A percentile compares a stretch with the other conserved stretches of the same genome.
Conservation (phyloP, 2,888 invertebrate genomes). For the Lasioglossum calceatum region DNA sequence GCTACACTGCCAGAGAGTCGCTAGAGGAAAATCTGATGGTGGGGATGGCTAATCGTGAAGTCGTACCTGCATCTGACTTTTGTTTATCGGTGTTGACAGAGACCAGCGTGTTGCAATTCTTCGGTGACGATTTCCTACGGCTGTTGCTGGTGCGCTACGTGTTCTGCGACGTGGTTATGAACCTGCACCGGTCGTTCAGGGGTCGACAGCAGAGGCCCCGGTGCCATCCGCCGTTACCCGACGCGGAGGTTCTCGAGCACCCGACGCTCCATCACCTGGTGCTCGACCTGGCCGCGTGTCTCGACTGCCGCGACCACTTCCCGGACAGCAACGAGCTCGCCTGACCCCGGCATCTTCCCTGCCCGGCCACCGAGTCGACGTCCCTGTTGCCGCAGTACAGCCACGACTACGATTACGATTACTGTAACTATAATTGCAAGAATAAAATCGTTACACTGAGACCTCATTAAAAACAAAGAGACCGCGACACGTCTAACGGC, state of each 20-base stretch:
- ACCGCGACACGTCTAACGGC: constrained; percentile 42
- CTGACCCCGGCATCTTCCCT: constrained; percentile 87
- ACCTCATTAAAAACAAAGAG: constrained; percentile 80
- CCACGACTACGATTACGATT: constrained; percentile 83
- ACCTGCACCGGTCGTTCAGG: constrained; percentile 94
- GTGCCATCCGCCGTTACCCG: constrained; percentile 94
- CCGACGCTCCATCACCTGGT: constrained; percentile 92
- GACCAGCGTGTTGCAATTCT: constrained; percentile 90
- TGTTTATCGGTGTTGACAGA: constrained; percentile 72
- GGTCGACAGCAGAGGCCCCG: constrained; percentile 94
- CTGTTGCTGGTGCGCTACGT: constrained; percentile 95
- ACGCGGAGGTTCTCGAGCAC: constrained; percentile 94
- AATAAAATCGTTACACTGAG: constrained; percentile 83
- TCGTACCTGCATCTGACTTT: neutral
- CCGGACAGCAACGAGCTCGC: constrained; percentile 87
- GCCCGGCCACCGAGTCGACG: constrained; percentile 79
- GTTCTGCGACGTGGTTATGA: constrained; percentile 96
- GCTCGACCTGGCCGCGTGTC: constrained; percentile 92
- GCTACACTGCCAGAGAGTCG: too few species aligned
- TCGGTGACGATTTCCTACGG: constrained; percentile 97
- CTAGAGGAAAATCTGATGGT: too few species aligned
- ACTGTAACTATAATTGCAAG: constrained; percentile 83
- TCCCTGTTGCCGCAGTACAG: constrained; percentile 79
- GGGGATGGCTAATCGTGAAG: neutral
- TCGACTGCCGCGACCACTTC: constrained; percentile 93